phyloP scores from a whole-genome alignment of 1,140 invertebrate genomes.

The Pseudomyrmex cubaensis region DNA sequence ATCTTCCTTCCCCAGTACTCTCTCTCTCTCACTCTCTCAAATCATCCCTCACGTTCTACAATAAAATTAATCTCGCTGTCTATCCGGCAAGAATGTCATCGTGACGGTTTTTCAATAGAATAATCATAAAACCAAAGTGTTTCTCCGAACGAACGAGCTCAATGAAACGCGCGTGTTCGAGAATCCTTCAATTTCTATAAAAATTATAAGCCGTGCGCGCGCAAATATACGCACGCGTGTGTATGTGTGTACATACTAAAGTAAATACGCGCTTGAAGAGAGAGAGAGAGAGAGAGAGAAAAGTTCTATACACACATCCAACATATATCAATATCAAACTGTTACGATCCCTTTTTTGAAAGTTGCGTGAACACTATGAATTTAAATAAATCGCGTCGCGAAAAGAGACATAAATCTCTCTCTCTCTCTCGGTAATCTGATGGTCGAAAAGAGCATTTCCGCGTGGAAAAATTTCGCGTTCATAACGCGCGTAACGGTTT shows the following conservation, averaged over 20 bases:
- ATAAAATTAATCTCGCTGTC: slow-evolving; percentile 59
- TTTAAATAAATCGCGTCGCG: slow-evolving; percentile 27
- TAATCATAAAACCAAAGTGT: slow-evolving; percentile 30
- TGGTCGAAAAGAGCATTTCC: slow-evolving; percentile 3
- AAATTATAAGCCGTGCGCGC: neutral
- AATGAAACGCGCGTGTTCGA: slow-evolving; percentile 2
- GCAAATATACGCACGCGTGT: too few relatives aligned
- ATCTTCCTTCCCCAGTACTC: slow-evolving; percentile 49
- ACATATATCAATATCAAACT: slow-evolving; percentile 7
- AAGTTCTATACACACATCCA: slow-evolving; percentile 2
- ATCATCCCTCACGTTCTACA: slow-evolving; percentile 56
- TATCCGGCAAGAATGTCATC: slow-evolving; percentile 40
- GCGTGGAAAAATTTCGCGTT: slow-evolving; percentile 11
- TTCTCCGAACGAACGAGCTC: slow-evolving; percentile 1
- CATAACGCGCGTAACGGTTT: slow-evolving; percentile 17
- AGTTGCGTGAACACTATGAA: slow-evolving; percentile 23
- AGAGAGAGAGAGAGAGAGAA: neutral
- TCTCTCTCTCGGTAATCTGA: neutral
- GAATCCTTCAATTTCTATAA: neutral
- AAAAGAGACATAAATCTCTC: neutral
- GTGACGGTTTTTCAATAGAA: slow-evolving; percentile 53
- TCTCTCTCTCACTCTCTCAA: slow-evolving; percentile 31
- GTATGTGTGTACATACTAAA: neutral
- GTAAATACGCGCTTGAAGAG: neutral
- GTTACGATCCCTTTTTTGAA: slow-evolving; percentile 13